phyloP scores from a whole-genome alignment of 1,140 invertebrate species.

The Monochamus saltuarius region DNA sequence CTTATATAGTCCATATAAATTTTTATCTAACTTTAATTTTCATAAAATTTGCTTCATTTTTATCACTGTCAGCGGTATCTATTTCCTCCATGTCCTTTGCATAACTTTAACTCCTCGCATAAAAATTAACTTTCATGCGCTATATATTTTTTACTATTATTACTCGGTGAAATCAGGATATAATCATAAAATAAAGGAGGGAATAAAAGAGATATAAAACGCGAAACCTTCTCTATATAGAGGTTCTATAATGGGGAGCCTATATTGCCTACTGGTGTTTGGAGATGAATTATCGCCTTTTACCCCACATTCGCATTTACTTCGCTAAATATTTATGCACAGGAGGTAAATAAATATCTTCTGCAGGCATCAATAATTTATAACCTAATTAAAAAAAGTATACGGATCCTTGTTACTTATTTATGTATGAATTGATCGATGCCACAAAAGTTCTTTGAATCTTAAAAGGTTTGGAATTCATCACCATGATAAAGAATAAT shows the following conservation, averaged over 20 bases:
- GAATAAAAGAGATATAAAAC: conserved; percentile 42
- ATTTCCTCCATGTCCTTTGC: conserved; percentile 4
- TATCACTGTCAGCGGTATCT: neutral
- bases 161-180: conserved; percentile 35
- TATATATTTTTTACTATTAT: conserved; percentile 33
- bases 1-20: neutral
- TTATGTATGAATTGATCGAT: too few species aligned
- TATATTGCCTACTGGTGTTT: conserved; percentile 28
- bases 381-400: too few species aligned
- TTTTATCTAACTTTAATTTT: neutral
- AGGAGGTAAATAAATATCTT: too few species aligned
- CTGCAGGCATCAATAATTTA: too few species aligned
- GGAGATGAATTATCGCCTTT: conserved; percentile 26
- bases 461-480: too few species aligned
- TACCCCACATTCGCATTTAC: conserved; percentile 22
- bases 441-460: too few species aligned
- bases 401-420: too few species aligned
- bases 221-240: conserved; percentile 31
- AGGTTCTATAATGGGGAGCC: conserved; percentile 24
- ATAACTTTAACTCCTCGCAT: conserved; percentile 18
- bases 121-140: conserved; percentile 30
- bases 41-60: neutral
- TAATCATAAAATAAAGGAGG: conserved; percentile 41
- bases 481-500: too few species aligned
- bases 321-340: conserved; percentile 21